Conservation (phyloP, 2,797 vertebrate genomes). For the Gobionotothen gibberifrons region DNA sequence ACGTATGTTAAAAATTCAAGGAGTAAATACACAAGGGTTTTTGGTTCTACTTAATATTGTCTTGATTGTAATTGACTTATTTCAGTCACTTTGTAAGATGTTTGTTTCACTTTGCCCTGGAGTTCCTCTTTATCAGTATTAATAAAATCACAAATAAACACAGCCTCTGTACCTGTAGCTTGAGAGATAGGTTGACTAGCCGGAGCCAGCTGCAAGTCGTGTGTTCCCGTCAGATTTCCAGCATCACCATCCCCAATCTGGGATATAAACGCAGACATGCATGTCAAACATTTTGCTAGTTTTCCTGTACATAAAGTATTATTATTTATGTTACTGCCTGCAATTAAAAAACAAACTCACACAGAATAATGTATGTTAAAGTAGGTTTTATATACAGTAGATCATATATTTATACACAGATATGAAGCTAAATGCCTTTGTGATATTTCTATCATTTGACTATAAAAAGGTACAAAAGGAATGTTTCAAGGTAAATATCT, state of each 20-base stretch:
- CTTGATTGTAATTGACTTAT: not conserved
- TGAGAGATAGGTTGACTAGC: conserved; percentile 89
- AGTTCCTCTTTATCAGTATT: not conserved
- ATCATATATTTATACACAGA: not conserved
- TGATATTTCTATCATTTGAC: not conserved
- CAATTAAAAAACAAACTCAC: not conserved
- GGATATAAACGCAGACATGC: conserved; percentile 30
- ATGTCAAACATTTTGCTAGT: conserved; percentile 2
- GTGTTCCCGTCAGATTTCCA: conserved; percentile 87
- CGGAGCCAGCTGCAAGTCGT: conserved; percentile 89
- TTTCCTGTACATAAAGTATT: not conserved
- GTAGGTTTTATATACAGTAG: not conserved
- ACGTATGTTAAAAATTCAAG: conserved; percentile 14
- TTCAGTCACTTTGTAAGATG: not conserved
- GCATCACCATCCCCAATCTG: conserved; percentile 92
- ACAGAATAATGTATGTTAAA: not conserved
- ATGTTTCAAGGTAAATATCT: not conserved
- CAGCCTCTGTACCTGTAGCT: conserved; percentile 87
- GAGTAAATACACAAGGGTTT: not conserved
- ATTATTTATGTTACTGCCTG: not conserved
- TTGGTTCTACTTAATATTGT: not conserved
- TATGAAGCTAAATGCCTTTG: not conserved
- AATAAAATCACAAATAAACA: conserved; percentile 2
- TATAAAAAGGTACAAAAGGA: not conserved
- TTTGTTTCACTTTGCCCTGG: not conserved